Conservation (phyloP, 2,797 vertebrate genomes). For the Tenualosa ilisha region DNA sequence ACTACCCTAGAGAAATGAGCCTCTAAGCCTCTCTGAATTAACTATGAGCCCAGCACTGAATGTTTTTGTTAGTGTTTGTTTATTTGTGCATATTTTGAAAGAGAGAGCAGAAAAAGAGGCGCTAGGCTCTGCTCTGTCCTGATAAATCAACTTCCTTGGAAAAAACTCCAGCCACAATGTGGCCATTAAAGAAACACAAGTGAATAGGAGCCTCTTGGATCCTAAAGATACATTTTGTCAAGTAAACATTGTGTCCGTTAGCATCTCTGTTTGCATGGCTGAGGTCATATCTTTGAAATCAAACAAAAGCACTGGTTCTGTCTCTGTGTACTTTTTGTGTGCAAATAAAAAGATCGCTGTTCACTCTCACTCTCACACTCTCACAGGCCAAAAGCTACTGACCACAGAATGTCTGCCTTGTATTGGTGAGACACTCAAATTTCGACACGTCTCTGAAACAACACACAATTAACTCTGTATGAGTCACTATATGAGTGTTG, state of each 20-base stretch:
- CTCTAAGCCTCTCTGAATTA: neutral
- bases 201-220: neutral
- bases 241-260: neutral
- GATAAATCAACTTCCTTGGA: neutral
- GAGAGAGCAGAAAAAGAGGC: neutral
- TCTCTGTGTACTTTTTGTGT: too few species aligned
- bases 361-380: neutral
- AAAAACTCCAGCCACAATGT: neutral
- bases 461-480: neutral
- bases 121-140: neutral
- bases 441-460: too few species aligned
- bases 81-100: neutral
- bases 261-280: neutral
- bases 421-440: too few species aligned
- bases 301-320: neutral
- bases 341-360: neutral
- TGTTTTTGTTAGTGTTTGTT: neutral
- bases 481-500: too few species aligned
- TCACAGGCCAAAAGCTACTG: neutral
- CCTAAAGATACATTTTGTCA: neutral
- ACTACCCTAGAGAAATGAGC: neutral
- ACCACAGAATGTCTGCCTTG: neutral
- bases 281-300: neutral
- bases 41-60: neutral
- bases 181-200: neutral